A percentile compares a stretch with the other conserved stretches of the same genome.
Conservation (phyloP, 2,113 vertebrate species). For the Oenanthe melanoleuca region DNA sequence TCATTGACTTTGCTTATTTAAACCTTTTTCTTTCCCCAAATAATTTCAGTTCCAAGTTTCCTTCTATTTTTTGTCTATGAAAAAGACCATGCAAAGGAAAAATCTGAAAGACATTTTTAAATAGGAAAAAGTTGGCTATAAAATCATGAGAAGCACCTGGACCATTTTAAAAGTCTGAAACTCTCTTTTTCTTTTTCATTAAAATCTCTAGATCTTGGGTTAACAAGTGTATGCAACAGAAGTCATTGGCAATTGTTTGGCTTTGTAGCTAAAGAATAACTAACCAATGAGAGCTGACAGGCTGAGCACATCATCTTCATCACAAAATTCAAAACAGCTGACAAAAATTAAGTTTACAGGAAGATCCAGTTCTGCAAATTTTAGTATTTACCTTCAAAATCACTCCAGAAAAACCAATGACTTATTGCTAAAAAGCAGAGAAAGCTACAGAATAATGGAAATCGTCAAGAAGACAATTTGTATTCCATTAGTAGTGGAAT, state of each 20-base stretch:
- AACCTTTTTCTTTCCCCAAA: neutral
- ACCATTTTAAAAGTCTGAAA: neutral
- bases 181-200: neutral
- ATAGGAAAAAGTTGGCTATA: neutral
- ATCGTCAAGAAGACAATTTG: neutral
- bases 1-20: slow-evolving; percentile 19
- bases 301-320: neutral
- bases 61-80: neutral
- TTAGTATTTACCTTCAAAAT: neutral
- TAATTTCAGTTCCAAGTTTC: slow-evolving; percentile 3
- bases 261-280: neutral
- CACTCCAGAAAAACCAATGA: neutral
- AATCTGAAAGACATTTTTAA: neutral
- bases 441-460: neutral
- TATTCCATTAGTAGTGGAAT: neutral
- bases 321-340: neutral
- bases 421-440: neutral
- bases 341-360: neutral
- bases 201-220: neutral
- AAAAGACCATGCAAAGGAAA: neutral
- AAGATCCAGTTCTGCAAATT: neutral
- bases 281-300: neutral
- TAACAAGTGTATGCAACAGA: neutral
- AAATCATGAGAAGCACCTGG: neutral
- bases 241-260: neutral